Base-by-base conservation (phyloP, 2,797 vertebrate species). In the Pteropus rufus region DNA sequence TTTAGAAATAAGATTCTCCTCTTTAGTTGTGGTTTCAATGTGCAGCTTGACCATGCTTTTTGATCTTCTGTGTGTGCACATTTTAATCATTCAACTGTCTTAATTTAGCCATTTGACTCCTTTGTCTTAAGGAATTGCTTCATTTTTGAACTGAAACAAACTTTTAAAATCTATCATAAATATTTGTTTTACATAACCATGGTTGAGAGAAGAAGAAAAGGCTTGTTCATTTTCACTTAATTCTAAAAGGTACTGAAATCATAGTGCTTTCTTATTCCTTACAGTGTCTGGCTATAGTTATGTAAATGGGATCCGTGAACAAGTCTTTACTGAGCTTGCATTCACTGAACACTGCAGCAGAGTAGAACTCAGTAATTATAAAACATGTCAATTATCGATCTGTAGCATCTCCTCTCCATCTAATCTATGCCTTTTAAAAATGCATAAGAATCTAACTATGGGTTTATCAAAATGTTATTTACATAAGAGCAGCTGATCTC, bases 1-100 rank as follows among this genome's bases (percentile, higher is more conserved):
- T 97, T 98, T 98, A 89, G 89, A 95, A 98, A 97, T 97, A 98
- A 98, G 97, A 98, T 94, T 97, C 72, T 94, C 92, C 65, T 95
- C 86, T 96, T 95, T 92, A 85, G 95, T 75, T 73, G 92, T 97
- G 92, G 96, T 97, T 98, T 97, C 85, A 93, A 54, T 93, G 81
- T 96, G 89, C 85, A 84, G 95, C 97, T 97, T 97, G 97, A 64
- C 89, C 96, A 81, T 7, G 1, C 1, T 34, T 49, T 89, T 54
- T 83, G 15, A 56, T 79, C 4, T 64, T 90, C 2, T 67, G 7
- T 36, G 2, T 80, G 15, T n/a, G 0, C n/a, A 9, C 34, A 83
- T 54, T 91, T 97, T 98, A 97, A 90, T 89, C 97, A 96, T 91
- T 97, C 95, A 97, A 70, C 84, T 94, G 92, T 93, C 69, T 98